These are phyloP conservation scores for Premnoplex brunnescens DNA, from an alignment of 2,797 vertebrate genomes.

Conservation along the genomic window DNA sequence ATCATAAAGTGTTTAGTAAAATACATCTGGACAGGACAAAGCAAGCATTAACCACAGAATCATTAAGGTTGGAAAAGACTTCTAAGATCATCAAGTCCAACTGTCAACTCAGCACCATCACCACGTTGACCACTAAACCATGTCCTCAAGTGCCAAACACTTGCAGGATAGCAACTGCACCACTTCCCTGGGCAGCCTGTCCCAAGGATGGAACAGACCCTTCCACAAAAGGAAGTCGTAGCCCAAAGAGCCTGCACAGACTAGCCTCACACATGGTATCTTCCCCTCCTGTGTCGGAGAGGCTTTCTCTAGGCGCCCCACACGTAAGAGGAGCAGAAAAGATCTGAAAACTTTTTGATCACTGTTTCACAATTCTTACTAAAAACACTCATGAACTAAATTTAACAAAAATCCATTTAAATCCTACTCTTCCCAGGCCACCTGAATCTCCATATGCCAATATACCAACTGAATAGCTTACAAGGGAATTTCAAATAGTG, in stretches of 20 bases:
- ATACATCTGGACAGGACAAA: not conserved
- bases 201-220: not conserved
- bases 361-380: not conserved
- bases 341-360: not conserved
- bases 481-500: not conserved
- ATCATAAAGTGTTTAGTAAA: not conserved
- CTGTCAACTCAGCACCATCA: not conserved
- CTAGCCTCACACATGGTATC: not conserved
- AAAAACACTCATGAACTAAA: not conserved
- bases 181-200: not conserved
- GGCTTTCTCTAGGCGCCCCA: not conserved
- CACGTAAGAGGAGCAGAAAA: not conserved
- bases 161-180: not conserved
- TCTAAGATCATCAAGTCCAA: not conserved
- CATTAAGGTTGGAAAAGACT: not conserved
- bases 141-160: not conserved
- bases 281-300: not conserved
- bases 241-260: not conserved
- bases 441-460: not conserved
- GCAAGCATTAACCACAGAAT: not conserved
- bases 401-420: not conserved
- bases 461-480: not conserved
- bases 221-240: not conserved
- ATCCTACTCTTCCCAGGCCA: not conserved
- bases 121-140: not conserved